These are phyloP conservation scores for Helleia helle DNA, from an alignment of 2,888 invertebrate species.

Conservation along the genomic window DNA sequence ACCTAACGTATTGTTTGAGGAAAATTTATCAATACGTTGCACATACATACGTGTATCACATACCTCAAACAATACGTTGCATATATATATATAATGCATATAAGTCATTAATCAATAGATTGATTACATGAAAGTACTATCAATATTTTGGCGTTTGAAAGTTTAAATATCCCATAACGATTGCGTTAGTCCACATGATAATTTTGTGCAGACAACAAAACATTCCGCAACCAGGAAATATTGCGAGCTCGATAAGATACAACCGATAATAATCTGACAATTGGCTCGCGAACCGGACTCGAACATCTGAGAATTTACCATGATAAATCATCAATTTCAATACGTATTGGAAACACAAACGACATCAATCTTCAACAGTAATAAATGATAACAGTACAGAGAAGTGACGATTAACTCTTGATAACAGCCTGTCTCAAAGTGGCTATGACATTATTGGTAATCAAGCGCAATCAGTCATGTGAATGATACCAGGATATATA, in stretches of 20 bases:
- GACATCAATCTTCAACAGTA: background rate
- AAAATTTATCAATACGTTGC: no score
- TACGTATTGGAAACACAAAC: background rate
- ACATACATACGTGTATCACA: no score
- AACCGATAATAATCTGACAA: slow-evolving; percentile 5
- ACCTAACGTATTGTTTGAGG: no score
- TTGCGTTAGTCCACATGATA: slow-evolving; percentile 5
- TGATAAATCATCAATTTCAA: background rate
- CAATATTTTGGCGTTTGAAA: no score
- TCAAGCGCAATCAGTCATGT: background rate
- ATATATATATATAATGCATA: no score
- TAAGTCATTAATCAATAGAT: no score
- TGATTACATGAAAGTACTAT: no score
- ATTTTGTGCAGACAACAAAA: slow-evolving; percentile 3
- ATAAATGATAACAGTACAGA: background rate
- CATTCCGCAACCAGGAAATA: slow-evolving; percentile 7
- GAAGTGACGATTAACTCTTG: background rate
- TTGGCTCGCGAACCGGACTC: background rate
- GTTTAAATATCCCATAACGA: no score
- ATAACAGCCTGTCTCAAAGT: background rate
- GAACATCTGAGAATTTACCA: background rate
- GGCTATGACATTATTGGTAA: background rate
- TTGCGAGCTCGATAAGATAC: background rate
- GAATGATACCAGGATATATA: no score
- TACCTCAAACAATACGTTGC: no score